Conservation (phyloP, 1,140 invertebrate species). For the Ostrea denselamellosa region DNA sequence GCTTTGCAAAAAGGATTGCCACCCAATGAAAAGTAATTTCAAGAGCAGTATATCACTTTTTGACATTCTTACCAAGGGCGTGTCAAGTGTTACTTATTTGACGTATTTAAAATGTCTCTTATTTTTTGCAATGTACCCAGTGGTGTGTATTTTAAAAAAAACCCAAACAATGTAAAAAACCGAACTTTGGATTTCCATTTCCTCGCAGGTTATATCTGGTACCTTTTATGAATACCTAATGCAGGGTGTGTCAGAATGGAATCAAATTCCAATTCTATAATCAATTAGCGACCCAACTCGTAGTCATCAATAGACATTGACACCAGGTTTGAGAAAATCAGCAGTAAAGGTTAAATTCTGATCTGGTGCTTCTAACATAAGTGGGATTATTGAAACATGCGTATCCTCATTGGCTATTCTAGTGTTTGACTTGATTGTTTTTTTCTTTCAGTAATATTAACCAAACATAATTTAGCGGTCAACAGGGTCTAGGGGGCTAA, state of each 20-base stretch:
- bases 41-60: no score
- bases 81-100: no score
- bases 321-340: not conserved
- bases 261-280: not conserved
- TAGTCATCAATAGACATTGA: not conserved
- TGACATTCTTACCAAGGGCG: no score
- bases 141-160: no score
- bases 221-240: not conserved
- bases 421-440: not conserved
- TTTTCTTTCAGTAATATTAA: not conserved
- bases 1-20: no score
- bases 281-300: not conserved
- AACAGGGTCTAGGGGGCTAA: not conserved
- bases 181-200: not conserved
- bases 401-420: not conserved
- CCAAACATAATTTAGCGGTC: slow-evolving; percentile 8
- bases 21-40: no score
- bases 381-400: not conserved
- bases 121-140: no score
- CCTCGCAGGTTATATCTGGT: not conserved
- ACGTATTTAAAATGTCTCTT: no score
- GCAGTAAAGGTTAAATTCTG: not conserved
- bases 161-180: no score
- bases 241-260: not conserved
- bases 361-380: not conserved